Evolutionary conservation across 92 coral and sea anemone genomes (phyloP), one percentile per base, ranked within the genome.

Genomic region (Heliopora coerulea): DNA sequence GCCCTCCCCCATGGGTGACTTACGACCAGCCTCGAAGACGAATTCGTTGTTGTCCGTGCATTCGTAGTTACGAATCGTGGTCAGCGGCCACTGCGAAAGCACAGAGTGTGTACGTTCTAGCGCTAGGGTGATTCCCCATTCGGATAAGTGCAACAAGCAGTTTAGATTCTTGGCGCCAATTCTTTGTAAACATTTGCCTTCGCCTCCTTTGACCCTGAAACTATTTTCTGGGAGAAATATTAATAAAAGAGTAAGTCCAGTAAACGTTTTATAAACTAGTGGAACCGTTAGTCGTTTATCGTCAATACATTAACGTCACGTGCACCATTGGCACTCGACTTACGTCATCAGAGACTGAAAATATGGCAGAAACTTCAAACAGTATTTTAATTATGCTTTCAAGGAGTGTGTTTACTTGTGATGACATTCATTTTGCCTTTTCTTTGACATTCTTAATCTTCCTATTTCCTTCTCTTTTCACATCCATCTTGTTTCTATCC

Each of bases 1-100:
- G 54, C 98, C 98, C 72, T 90, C 88, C 0, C 98, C 98, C 98
- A 93, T 93, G 2, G 98, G 98, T 30, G 98, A 88, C 21, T 88
- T 83, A 19, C 98, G 82, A 9, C 98, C 98, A 18, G 95, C 95
- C 73, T 93, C 98, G 84, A 93, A 88, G 15, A 83, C 83, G 56
- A 93, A 93, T 78, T 90, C 96, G 54, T 87, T 89, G 54, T 80
- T 62, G 86, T 93, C 98, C 73, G 91, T 78, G 25, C 89, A 84
- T 60, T 93, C 96, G 54, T 93, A 93, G 62, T 84, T 93, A 3
- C 98, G 95, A 20, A 93, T 80, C 2, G 98, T 93, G 30, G 98
- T 93, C 30, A 93, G 85, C 14, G 98, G 98, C 98, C 98, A 93
- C 80, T 93, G 98, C 13, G 98, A 89, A 3, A 93, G 89, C 14